A percentile compares a stretch with the other conserved stretches of the same genome.
phyloP scores from a whole-genome alignment of 2,797 vertebrate genomes.

The Amblyopsis hoosieri region DNA sequence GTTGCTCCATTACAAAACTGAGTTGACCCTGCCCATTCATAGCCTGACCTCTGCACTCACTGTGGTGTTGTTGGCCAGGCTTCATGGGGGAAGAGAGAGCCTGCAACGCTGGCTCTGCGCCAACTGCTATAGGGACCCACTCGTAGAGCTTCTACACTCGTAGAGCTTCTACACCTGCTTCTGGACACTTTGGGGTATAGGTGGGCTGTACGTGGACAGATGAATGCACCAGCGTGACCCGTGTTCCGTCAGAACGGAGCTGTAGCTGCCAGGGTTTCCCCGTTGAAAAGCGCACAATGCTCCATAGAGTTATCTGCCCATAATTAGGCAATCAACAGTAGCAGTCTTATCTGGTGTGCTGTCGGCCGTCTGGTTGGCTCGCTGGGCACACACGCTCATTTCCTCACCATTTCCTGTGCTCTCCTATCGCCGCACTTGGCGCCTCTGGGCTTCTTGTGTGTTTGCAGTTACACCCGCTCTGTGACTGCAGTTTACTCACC shows the following conservation, averaged over 20 bases:
- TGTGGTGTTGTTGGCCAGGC: conserved; percentile 35
- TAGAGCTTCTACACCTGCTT: too few species aligned
- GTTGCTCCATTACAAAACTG: conserved; percentile 71
- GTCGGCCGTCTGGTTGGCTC: conserved; percentile 14
- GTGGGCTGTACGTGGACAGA: too few species aligned
- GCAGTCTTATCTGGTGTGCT: conserved; percentile 7
- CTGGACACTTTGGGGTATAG: too few species aligned
- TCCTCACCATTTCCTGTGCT: not conserved
- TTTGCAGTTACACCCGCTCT: conserved; percentile 34
- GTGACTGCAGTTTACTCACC: conserved; percentile 22
- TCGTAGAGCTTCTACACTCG: too few species aligned
- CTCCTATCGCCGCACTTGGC: conserved; percentile 5
- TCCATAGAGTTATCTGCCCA: conserved; percentile 2
- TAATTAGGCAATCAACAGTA: conserved; percentile 17
- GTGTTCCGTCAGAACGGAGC: too few species aligned
- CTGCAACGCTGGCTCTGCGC: too few species aligned
- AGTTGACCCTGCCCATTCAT: conserved; percentile 63
- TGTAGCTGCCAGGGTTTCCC: not conserved
- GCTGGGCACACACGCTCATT: not conserved
- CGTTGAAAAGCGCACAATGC: conserved; percentile 3
- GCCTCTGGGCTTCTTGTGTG: conserved; percentile 14
- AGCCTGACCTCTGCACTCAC: conserved; percentile 61
- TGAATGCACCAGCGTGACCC: too few species aligned
- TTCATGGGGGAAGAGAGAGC: conserved; percentile 20
- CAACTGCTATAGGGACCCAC: too few species aligned